Evolutionary conservation across 2,888 invertebrate species (phyloP), one percentile per base, ranked within the genome.

Genomic region (Parnassius orleans): DNA sequence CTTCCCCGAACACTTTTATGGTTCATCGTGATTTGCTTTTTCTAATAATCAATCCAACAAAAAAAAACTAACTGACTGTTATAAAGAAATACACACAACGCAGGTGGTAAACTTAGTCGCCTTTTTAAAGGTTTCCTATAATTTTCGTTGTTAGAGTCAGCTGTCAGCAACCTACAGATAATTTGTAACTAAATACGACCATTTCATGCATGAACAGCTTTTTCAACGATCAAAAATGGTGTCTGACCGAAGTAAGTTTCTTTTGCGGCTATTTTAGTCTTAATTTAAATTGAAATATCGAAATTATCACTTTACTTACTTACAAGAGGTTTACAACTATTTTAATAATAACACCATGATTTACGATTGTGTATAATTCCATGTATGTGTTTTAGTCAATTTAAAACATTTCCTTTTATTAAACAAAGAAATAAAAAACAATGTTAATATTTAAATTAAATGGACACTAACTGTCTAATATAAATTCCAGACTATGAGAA

Each of bases 401-500:
- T 33, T 33, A 33, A 33, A 33, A 5, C 33, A 7, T 33, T 33
- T 5, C 33, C 7, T 33, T 33, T 33, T 33, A 33, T 33, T 33
- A 33, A 33, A 33, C 33, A 33, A 33, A 33, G 33, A 33, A 24
- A 24, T 24, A 24, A 24, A 24, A 33, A 33, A 33, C 33, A 33
- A 7, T 33, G 33, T 33, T 33, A 33, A 55, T 54, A 50, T 53
- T 51, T 48, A 54, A 52, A n/a, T 54, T 11, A 46, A 33, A 43
- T 19, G 41, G 50, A 65, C 58, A 53, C 57, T 57, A 41, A 60
- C 62, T 48, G 60, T 60, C 62, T 53, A 60, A 62, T 61, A 58
- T 64, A 65, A 65, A 68, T 64, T 66, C 57, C 57, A 64, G 62
- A 50, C 59, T 65, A 63, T 55, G 58, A 65, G 68, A 66, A 68